A percentile compares a stretch with the other conserved stretches of the same genome.
Conservation (phyloP, 2,888 invertebrate species). For the Muschampia plurimacula region DNA sequence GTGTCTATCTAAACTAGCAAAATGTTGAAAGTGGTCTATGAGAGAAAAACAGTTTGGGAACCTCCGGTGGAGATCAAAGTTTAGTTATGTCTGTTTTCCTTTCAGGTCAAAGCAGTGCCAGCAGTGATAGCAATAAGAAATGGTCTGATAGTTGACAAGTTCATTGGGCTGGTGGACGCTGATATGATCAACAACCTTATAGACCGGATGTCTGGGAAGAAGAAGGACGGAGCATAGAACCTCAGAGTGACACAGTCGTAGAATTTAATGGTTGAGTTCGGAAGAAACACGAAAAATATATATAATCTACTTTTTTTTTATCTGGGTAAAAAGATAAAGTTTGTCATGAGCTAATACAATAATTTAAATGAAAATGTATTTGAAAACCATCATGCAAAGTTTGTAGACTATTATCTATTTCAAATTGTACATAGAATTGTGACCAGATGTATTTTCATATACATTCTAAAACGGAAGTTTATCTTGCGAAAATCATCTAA, state of each 20-base stretch:
- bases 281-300: background rate
- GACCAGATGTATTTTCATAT: too few species aligned
- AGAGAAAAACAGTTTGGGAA: too few species aligned
- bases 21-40: too few species aligned
- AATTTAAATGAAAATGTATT: background rate
- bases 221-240: conserved; percentile 58
- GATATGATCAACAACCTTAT: conserved; percentile 93
- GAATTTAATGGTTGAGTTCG: background rate
- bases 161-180: conserved; percentile 93
- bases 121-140: conserved; percentile 93
- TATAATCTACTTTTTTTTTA: background rate
- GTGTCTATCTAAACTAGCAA: too few species aligned
- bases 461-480: too few species aligned
- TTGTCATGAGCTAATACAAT: too few species aligned
- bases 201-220: conserved; percentile 85
- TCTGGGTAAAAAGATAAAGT: background rate
- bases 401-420: too few species aligned
- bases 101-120: conserved; percentile 92
- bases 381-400: background rate
- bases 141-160: conserved; percentile 94
- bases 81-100: conserved; percentile 33
- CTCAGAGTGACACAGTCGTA: background rate
- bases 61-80: too few species aligned
- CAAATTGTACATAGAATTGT: too few species aligned
- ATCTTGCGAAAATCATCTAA: too few species aligned